A percentile compares a stretch with the other conserved stretches of the same genome.
Conservation (phyloP, 2,797 vertebrate species). For the Triplophysa bombifrons region DNA sequence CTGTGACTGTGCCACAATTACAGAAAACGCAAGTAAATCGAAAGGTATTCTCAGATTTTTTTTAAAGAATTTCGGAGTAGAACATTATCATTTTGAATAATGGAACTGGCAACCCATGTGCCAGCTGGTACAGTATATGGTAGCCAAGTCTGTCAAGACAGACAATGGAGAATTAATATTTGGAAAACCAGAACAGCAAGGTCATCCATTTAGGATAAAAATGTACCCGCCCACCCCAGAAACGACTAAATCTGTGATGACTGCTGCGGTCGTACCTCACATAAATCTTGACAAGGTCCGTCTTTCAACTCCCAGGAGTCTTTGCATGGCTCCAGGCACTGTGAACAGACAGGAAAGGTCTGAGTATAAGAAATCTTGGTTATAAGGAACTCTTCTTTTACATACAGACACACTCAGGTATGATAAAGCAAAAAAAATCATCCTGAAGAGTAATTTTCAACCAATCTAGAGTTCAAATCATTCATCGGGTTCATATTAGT, state of each 20-base stretch:
- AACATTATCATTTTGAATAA: conserved; percentile 29
- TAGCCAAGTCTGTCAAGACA: conserved; percentile 37
- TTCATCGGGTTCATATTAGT: conserved; percentile 26
- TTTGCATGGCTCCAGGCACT: conserved; percentile 94
- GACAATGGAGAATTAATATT: conserved; percentile 42
- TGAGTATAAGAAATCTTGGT: conserved; percentile 9
- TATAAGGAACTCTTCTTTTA: background rate
- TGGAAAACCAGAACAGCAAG: conserved; percentile 20
- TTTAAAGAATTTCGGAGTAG: conserved; percentile 5
- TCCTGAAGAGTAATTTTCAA: background rate
- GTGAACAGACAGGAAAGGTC: conserved; percentile 54
- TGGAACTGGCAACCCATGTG: background rate
- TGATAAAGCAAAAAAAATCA: background rate
- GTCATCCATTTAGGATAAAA: conserved; percentile 7
- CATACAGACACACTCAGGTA: background rate
- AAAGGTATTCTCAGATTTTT: background rate
- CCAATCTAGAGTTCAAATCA: background rate
- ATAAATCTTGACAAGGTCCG: conserved; percentile 84
- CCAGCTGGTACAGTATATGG: background rate
- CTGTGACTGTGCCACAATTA: conserved; percentile 30
- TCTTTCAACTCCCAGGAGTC: conserved; percentile 82
- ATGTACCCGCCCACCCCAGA: conserved; percentile 17
- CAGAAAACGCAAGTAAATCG: conserved; percentile 21
- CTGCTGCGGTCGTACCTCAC: conserved; percentile 79
- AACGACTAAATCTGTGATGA: conserved; percentile 32